phyloP scores from a whole-genome alignment of 2,113 vertebrate species.

The Salvelinus sp. region DNA sequence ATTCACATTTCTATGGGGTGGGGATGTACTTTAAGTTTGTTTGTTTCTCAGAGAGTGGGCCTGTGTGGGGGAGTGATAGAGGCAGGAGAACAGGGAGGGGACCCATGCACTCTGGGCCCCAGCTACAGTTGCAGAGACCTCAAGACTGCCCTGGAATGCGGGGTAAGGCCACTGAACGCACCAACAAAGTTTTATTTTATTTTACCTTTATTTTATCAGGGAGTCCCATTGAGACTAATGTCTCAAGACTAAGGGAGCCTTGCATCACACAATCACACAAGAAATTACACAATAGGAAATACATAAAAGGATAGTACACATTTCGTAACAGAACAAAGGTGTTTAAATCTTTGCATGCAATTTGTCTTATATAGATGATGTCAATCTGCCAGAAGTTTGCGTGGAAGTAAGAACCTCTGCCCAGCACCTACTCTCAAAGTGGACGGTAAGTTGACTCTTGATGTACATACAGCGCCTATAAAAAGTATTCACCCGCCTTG shows the following conservation, averaged over 20 bases:
- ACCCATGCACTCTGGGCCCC: slow-evolving; percentile 70
- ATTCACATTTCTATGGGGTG: no score
- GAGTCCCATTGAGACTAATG: neutral
- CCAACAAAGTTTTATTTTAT: neutral
- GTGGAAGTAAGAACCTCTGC: slow-evolving; percentile 54
- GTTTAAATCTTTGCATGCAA: neutral
- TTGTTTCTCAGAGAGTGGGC: slow-evolving; percentile 42
- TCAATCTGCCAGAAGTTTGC: slow-evolving; percentile 70
- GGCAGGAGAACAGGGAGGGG: slow-evolving; percentile 6
- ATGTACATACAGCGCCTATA: no score
- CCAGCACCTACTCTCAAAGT: slow-evolving; percentile 24
- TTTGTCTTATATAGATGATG: slow-evolving; percentile 50
- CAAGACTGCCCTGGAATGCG: slow-evolving; percentile 61
- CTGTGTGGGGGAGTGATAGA: slow-evolving; percentile 14
- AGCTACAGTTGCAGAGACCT: slow-evolving; percentile 75
- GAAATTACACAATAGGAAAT: no score
- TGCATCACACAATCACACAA: no score
- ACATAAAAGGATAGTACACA: no score
- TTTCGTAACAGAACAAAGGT: neutral
- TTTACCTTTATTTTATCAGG: neutral
- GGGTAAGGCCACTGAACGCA: slow-evolving; percentile 69
- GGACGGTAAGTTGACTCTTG: slow-evolving; percentile 14
- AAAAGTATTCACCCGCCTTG: no score
- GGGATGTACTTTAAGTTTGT: no score
- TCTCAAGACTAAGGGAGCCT: neutral